phyloP scores from a whole-genome alignment of 2,113 vertebrate genomes.

The Echinops telfairi region DNA sequence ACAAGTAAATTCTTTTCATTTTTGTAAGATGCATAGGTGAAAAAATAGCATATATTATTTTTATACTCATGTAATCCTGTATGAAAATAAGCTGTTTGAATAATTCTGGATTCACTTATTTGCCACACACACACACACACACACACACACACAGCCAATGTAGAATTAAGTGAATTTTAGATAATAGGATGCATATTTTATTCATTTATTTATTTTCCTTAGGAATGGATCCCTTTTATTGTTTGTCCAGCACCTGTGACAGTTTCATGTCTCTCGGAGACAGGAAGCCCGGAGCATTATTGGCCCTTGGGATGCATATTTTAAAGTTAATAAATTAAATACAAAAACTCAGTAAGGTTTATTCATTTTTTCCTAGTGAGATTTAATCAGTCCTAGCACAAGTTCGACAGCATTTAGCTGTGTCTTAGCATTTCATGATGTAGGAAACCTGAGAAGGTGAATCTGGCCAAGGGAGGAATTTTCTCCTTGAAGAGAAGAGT shows the following conservation, averaged over 20 bases:
- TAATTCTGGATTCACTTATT: neutral
- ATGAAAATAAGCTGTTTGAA: neutral
- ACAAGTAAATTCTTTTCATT: neutral
- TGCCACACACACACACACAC: too few relatives aligned
- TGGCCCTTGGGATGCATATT: neutral
- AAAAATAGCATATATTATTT: neutral
- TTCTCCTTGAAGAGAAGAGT: neutral
- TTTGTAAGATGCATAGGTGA: neutral
- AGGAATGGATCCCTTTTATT: too few relatives aligned
- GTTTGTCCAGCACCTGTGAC: too few relatives aligned
- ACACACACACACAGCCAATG: neutral
- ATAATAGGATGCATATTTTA: neutral
- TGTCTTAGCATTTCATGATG: neutral
- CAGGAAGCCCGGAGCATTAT: too few relatives aligned
- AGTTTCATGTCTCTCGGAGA: too few relatives aligned
- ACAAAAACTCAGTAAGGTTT: neutral
- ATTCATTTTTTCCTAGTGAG: neutral
- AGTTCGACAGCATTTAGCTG: neutral
- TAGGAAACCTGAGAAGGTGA: neutral
- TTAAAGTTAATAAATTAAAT: neutral
- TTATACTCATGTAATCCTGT: neutral
- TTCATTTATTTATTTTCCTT: too few relatives aligned
- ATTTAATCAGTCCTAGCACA: neutral
- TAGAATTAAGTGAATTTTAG: constrained; percentile 29
- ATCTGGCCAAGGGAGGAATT: neutral